A percentile compares a stretch with the other conserved stretches of the same genome.
Evolutionary conservation across 2,797 vertebrate genomes (phyloP).

Genomic region (Cygnus olor): DNA sequence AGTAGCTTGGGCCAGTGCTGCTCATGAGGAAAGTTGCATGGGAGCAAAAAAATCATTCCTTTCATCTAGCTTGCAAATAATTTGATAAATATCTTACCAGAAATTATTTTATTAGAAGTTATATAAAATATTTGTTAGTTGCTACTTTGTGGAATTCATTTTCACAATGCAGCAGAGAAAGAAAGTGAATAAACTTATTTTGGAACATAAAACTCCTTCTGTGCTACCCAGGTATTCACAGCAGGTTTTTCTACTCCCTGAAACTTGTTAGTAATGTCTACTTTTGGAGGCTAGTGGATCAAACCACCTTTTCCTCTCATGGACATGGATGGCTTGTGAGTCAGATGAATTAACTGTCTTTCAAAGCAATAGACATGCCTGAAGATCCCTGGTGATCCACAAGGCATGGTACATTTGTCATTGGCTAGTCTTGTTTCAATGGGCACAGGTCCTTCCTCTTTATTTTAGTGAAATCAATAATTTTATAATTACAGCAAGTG

Average conservation of each 20-base stretch:
- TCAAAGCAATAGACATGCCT: not conserved
- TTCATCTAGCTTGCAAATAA: not conserved
- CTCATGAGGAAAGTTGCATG: not conserved
- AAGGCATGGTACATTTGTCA: accelerated
- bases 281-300: not conserved
- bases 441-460: not conserved
- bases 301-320: not conserved
- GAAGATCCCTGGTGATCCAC: not conserved
- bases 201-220: not conserved
- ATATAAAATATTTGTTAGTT: not conserved
- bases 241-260: not conserved
- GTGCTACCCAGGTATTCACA: not conserved
- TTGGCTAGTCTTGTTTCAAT: not conserved
- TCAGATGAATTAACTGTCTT: not conserved
- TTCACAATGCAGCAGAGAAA: not conserved
- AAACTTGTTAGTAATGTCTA: not conserved
- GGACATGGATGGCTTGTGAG: not conserved
- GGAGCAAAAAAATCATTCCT: not conserved
- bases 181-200: slow-evolving; percentile 7
- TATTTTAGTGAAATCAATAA: not conserved
- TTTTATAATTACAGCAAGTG: not conserved
- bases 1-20: not conserved
- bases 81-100: not conserved
- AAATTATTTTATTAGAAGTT: not conserved
- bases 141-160: not conserved